Conservation (phyloP, 2,113 vertebrate genomes). For the Rafetus swinhoei region DNA sequence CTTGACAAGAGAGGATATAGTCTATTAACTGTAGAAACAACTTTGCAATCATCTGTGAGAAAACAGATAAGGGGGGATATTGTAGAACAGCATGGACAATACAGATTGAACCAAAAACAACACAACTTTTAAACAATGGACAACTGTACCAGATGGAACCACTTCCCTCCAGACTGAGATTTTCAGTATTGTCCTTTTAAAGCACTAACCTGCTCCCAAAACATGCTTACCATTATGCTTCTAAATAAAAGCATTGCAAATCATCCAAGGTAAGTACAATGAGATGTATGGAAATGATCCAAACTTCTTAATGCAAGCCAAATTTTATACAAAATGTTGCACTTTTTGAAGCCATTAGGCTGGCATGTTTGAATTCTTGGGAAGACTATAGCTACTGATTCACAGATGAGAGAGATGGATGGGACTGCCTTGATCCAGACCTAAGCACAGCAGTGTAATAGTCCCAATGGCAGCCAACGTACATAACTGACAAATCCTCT, state of each 20-base stretch:
- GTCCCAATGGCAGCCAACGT: neutral
- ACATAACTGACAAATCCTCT: neutral
- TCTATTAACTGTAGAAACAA: neutral
- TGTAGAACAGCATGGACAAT: fast-evolving
- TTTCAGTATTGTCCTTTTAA: neutral
- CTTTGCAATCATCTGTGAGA: neutral
- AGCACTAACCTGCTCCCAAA: fast-evolving
- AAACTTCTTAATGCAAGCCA: neutral
- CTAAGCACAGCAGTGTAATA: neutral
- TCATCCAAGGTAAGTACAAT: neutral
- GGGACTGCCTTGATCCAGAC: neutral
- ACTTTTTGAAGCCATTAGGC: neutral
- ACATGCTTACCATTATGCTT: fast-evolving
- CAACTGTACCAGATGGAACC: neutral
- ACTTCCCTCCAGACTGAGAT: fast-evolving
- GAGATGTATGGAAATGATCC: neutral
- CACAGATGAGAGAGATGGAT: neutral
- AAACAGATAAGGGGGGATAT: fast-evolving
- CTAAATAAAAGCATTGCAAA: neutral
- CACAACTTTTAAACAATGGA: neutral
- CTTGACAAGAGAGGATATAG: neutral
- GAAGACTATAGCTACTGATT: neutral
- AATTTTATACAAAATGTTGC: neutral
- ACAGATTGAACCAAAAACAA: neutral
- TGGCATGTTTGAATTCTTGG: neutral